phyloP scores from a whole-genome alignment of 1,140 invertebrate species.

The Drosophila kanapiae region DNA sequence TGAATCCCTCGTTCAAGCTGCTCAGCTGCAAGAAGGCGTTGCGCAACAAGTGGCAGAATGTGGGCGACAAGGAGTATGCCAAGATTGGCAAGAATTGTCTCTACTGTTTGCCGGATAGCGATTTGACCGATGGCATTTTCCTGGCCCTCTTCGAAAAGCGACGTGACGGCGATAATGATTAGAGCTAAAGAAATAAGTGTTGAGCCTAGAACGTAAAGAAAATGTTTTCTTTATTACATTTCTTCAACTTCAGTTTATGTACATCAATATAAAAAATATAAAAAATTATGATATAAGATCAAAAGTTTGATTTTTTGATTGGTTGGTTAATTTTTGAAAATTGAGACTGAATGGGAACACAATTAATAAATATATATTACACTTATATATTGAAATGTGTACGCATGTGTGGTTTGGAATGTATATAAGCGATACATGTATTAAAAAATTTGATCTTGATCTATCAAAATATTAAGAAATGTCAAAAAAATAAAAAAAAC shows the following conservation, averaged over 20 bases:
- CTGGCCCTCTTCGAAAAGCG: conserved; percentile 93
- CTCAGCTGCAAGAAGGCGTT: conserved; percentile 87
- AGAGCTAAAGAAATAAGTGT: background rate
- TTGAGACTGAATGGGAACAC: conserved; percentile 20
- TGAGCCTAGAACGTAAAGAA: conserved; percentile 31
- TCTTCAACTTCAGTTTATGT: conserved; percentile 35
- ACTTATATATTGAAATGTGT: conserved; percentile 40
- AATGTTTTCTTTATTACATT: conserved; percentile 41
- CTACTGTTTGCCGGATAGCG: conserved; percentile 90
- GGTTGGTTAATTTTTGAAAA: background rate
- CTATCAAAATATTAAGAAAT: conserved; percentile 40
- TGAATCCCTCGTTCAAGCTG: conserved; percentile 88
- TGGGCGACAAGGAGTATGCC: conserved; percentile 88
- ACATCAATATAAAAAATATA: conserved; percentile 36
- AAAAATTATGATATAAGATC: conserved; percentile 28
- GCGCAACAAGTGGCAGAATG: conserved; percentile 89
- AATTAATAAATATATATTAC: conserved; percentile 60
- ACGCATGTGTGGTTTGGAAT: background rate
- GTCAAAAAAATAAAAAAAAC: conserved; percentile 70
- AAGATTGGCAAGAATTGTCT: conserved; percentile 91
- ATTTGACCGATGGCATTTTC: conserved; percentile 97
- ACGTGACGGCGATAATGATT: conserved; percentile 61
- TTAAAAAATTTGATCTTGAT: conserved; percentile 53
- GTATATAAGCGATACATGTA: conserved; percentile 54
- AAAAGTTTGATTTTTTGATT: conserved; percentile 20